Percentiles rank a stretch among this genome's conserved stretches.
These are phyloP conservation scores for Cataglyphis hispanica DNA, from an alignment of 1,140 invertebrate genomes.

Conservation along the genomic window DNA sequence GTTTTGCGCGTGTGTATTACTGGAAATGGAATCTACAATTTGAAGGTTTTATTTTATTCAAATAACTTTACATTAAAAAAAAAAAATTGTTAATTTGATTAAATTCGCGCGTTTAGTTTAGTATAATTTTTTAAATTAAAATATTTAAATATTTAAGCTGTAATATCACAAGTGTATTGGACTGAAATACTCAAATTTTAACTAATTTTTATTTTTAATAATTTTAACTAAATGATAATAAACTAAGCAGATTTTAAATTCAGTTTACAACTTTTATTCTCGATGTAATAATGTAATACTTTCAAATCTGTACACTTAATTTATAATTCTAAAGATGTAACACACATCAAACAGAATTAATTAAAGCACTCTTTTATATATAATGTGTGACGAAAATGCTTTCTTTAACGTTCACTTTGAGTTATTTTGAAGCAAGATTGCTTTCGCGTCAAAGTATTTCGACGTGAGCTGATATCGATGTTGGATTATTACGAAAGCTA, in stretches of 20 bases:
- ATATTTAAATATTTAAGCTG: no score
- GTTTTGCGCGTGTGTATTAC: neutral
- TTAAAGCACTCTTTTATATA: constrained; percentile 18
- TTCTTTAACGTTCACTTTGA: constrained; percentile 28
- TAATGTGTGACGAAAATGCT: constrained; percentile 1
- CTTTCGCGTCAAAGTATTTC: constrained; percentile 41
- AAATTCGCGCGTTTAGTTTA: no score
- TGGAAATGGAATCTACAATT: neutral
- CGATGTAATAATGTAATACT: neutral
- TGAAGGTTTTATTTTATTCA: neutral
- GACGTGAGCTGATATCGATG: constrained; percentile 44
- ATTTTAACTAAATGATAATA: no score
- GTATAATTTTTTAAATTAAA: no score
- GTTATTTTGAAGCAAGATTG: constrained; percentile 41
- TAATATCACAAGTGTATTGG: no score
- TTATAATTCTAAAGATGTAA: neutral
- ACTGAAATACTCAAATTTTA: no score
- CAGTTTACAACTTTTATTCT: no score
- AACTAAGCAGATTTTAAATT: no score
- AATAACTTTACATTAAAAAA: neutral
- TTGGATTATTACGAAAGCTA: constrained; percentile 42
- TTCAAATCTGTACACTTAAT: neutral
- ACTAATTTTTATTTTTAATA: no score
- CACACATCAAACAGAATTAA: constrained; percentile 20
- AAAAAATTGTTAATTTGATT: no score